Percentiles rank a stretch among this genome's conserved stretches.
phyloP scores from a whole-genome alignment of 2,113 vertebrate species.

The Podarcis muralis region DNA sequence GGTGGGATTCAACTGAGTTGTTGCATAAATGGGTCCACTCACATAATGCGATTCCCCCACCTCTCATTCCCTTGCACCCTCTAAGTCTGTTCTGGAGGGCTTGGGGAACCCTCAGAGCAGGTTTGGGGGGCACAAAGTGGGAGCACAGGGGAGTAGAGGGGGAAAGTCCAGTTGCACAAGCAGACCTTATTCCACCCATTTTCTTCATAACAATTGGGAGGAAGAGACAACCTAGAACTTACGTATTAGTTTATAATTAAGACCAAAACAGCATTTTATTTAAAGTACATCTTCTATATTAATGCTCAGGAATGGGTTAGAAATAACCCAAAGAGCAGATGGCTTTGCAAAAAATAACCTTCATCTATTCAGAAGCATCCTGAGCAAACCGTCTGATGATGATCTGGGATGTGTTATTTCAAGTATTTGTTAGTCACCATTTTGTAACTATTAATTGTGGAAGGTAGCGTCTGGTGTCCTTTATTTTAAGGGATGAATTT shows the following conservation, averaged over 20 bases:
- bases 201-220: neutral
- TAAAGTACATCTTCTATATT: constrained; percentile 29
- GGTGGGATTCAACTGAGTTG: too few species aligned
- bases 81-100: too few species aligned
- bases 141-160: too few species aligned
- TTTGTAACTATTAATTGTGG: constrained; percentile 36
- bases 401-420: constrained; percentile 44
- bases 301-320: constrained; percentile 32
- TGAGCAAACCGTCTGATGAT: constrained; percentile 50
- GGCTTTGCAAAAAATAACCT: constrained; percentile 45
- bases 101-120: too few species aligned
- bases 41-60: too few species aligned
- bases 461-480: neutral
- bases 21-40: too few species aligned
- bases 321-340: constrained; percentile 57
- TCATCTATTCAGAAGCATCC: constrained; percentile 43
- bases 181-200: neutral
- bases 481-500: neutral
- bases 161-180: too few species aligned
- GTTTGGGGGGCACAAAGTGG: too few species aligned
- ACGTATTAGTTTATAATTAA: neutral
- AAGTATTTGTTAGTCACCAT: constrained; percentile 46
- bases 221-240: constrained; percentile 3
- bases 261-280: constrained; percentile 20
- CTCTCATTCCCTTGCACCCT: too few species aligned